A percentile compares a stretch with the other conserved stretches of the same genome.
phyloP scores from a whole-genome alignment of 2,113 vertebrate genomes.

The Nesogale talazaci region DNA sequence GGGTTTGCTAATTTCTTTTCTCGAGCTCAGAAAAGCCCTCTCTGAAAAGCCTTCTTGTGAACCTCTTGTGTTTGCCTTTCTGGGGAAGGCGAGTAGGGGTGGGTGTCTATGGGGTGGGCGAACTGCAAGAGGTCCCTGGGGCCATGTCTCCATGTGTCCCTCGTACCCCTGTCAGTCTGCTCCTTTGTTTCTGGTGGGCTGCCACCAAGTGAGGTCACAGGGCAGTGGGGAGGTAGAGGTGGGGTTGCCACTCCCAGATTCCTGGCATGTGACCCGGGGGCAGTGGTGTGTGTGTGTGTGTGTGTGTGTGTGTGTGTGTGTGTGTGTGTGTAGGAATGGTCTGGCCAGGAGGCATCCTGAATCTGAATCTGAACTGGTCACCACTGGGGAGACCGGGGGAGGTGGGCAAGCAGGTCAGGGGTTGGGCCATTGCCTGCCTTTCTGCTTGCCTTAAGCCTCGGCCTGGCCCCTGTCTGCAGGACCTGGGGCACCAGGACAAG shows the following conservation, averaged over 20 bases:
- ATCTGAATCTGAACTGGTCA: neutral
- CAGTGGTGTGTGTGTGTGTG: neutral
- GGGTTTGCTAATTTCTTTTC: neutral
- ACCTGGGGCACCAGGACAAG: neutral
- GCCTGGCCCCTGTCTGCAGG: neutral
- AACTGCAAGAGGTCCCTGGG: neutral
- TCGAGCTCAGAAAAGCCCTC: neutral
- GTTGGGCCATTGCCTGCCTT: neutral
- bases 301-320: neutral
- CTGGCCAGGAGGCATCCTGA: no score
- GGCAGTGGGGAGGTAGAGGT: no score
- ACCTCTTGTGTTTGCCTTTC: neutral
- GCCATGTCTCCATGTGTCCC: no score
- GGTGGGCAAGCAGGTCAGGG: neutral
- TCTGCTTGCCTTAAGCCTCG: neutral
- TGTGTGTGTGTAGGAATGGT: neutral
- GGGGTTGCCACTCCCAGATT: neutral
- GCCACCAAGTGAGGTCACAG: neutral
- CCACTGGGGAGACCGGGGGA: neutral
- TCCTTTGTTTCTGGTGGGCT: fast-evolving
- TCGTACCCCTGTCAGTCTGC: no score
- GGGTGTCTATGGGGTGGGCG: no score
- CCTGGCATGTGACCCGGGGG: neutral
- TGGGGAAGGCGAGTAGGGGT: fast-evolving
- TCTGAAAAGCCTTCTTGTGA: neutral